Percentiles rank a stretch among this genome's conserved stretches.
These are phyloP conservation scores for Panthera uncia DNA, from an alignment of 2,113 vertebrate genomes.

Conservation along the genomic window DNA sequence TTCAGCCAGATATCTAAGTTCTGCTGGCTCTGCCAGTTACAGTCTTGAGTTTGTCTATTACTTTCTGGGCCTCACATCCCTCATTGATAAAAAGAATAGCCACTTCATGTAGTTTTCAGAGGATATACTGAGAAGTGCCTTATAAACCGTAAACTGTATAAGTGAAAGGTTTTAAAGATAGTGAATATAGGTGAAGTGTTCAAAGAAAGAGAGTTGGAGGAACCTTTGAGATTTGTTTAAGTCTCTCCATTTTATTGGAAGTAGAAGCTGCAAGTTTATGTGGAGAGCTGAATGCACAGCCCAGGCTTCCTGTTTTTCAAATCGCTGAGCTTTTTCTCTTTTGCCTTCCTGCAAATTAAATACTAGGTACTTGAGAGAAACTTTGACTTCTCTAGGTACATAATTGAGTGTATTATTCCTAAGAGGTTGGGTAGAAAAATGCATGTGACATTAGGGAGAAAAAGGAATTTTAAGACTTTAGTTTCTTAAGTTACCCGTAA, in stretches of 20 bases:
- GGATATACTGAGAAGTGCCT: conserved; percentile 19
- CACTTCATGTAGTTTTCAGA: conserved; percentile 29
- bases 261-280: neutral
- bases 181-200: neutral
- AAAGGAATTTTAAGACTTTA: conserved; percentile 78
- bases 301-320: neutral
- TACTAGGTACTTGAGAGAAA: neutral
- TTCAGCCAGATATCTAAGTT: neutral
- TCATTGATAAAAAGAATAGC: conserved; percentile 11
- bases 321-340: neutral
- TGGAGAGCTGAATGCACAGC: neutral
- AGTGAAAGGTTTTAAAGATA: conserved; percentile 20
- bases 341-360: conserved; percentile 27
- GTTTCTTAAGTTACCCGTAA: conserved; percentile 77
- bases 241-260: neutral
- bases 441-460: conserved; percentile 67
- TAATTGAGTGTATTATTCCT: conserved; percentile 55
- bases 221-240: neutral
- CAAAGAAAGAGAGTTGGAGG: neutral
- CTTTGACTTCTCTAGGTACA: conserved; percentile 48
- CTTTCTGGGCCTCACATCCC: neutral
- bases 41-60: neutral
- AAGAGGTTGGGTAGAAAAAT: conserved; percentile 69
- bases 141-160: neutral
- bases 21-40: neutral